Evolutionary conservation across 2,797 vertebrate species (phyloP), one percentile per base, ranked within the genome.

Genomic region (Poeciliopsis paucimaculata): DNA sequence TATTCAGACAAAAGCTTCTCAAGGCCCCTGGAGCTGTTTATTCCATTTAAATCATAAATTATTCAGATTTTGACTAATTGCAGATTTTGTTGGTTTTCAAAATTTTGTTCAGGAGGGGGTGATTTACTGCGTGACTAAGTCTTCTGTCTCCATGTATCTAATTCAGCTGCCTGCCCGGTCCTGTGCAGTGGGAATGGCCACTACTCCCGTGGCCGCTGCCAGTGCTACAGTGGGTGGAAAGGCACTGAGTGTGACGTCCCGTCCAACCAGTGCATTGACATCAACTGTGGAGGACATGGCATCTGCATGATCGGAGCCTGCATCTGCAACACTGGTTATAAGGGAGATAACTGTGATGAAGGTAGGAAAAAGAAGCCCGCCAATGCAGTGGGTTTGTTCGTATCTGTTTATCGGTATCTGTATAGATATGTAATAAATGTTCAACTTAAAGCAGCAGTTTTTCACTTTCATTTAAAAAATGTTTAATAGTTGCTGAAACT

Each of bases 161-260:
- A 0, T 80, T 3, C 95, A 99, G 98, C 98, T 41, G 94, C 98
- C 87, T 99, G 98, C 90, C 98, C 98, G 0, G 97, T 99, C 88
- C 92, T 99, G 89, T 99, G 98, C 84, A 99, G 97, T 13, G 98
- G 97, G 34, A 99, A 99, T 0, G 98, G 98, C 31, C 98, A 99
- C 90, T 99, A 99, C 91, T 98, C 98, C 82, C 97, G 97, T 46
- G 98, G 98, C 72, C 98, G 98, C 90, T 99, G 98, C 94, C 96
- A 99, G 79, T 99, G 98, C 85, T 98, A 97, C 95, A 99, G 98
- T 0, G 98, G 98, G 64, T 99, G 98, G 98, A 99, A 99, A 93
- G 98, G 98, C 76, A 98, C 98, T 0, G 98, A 99, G 91, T 99
- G 98, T 6, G 98, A 99, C 0, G 96, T 99, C 64, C 98, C 98